These are phyloP conservation scores for Notechis scutatus DNA, from an alignment of 2,113 vertebrate species.

Conservation along the genomic window DNA sequence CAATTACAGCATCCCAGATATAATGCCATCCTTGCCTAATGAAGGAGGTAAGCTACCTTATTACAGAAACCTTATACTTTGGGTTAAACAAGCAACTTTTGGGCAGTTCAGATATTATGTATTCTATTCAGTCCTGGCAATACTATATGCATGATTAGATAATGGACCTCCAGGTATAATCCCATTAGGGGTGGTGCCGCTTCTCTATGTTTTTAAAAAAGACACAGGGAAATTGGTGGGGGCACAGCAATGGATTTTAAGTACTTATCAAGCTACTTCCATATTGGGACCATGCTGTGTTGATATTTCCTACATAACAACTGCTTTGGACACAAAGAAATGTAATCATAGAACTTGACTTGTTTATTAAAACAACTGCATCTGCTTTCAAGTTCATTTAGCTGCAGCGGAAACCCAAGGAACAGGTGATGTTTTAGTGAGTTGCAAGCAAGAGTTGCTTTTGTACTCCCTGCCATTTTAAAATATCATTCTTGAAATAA, in stretches of 20 bases:
- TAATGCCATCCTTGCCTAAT: conserved; percentile 93
- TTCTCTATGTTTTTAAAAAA: not conserved
- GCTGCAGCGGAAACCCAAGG: not conserved
- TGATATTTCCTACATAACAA: not conserved
- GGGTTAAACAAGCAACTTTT: not conserved
- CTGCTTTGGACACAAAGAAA: not conserved
- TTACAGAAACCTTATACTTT: conserved; percentile 27
- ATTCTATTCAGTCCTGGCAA: not conserved
- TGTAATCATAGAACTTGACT: not conserved
- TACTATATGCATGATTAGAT: not conserved
- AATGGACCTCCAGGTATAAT: too few species aligned
- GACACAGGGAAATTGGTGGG: not conserved
- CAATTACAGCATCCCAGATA: conserved; percentile 59
- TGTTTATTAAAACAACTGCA: not conserved
- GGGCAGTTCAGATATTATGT: not conserved
- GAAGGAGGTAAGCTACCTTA: conserved; percentile 82
- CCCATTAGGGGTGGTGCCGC: not conserved
- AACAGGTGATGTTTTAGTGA: not conserved
- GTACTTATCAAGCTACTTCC: not conserved
- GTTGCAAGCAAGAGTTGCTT: not conserved
- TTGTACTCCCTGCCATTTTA: not conserved
- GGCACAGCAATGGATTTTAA: not conserved
- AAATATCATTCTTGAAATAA: not conserved
- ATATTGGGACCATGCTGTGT: not conserved
- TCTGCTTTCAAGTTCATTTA: not conserved